Conservation (phyloP, 2,888 invertebrate genomes). For the Macropis europaea region DNA sequence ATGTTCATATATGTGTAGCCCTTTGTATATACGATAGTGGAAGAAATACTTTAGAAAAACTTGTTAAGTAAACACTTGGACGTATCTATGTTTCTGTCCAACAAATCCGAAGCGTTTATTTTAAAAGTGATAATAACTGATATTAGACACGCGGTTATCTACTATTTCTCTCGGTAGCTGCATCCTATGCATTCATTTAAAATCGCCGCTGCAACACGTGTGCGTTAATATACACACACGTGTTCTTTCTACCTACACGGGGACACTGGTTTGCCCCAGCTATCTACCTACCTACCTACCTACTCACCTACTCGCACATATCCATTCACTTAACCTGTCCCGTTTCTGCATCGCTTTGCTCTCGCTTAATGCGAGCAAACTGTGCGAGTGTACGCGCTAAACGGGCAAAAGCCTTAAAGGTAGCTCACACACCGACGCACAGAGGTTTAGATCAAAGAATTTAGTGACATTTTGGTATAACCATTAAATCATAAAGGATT, state of each 20-base stretch:
- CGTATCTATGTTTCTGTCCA: background rate
- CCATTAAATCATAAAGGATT: no score
- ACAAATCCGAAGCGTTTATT: background rate
- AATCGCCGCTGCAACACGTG: conserved; percentile 29
- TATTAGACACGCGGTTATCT: conserved; percentile 6
- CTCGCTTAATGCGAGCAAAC: conserved; percentile 51
- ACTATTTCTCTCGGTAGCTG: conserved; percentile 45
- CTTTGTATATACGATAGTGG: no score
- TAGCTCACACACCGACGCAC: background rate
- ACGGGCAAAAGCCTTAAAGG: conserved; percentile 24
- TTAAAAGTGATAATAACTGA: conserved; percentile 22
- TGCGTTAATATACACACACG: conserved; percentile 36
- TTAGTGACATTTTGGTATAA: no score
- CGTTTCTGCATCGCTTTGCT: conserved; percentile 63
- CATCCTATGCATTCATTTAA: conserved; percentile 48
- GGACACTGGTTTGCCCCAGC: conserved; percentile 32
- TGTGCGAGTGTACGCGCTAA: conserved; percentile 15
- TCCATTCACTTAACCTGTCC: conserved; percentile 65
- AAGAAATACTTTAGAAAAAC: no score
- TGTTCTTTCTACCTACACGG: conserved; percentile 44
- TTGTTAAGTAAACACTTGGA: background rate
- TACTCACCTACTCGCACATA: conserved; percentile 70
- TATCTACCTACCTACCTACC: conserved; percentile 65
- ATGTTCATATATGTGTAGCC: no score
- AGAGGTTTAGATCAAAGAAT: no score